phyloP scores from a whole-genome alignment of 2,888 invertebrate genomes.

The Pseudoips prasinana region DNA sequence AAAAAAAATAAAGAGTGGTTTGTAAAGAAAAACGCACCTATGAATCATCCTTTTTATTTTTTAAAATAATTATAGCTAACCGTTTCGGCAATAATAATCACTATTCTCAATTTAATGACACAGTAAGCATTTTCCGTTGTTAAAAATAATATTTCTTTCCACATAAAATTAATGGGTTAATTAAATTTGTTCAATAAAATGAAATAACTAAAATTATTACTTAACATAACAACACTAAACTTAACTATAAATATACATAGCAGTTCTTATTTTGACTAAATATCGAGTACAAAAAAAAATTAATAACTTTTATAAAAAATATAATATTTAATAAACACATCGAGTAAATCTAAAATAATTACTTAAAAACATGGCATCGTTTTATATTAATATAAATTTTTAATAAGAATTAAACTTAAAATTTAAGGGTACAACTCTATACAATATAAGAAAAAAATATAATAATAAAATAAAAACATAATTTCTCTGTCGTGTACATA shows the following conservation, averaged over 20 bases:
- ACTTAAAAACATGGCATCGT: slow-evolving; percentile 77
- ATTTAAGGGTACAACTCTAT: slow-evolving; percentile 40
- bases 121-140: slow-evolving; percentile 80
- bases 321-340: slow-evolving; percentile 77
- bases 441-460: slow-evolving; percentile 32
- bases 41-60: slow-evolving; percentile 82
- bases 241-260: slow-evolving; percentile 65
- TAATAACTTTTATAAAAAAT: slow-evolving; percentile 78
- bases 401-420: slow-evolving; percentile 39
- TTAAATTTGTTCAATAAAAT: slow-evolving; percentile 62
- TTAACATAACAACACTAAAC: slow-evolving; percentile 76
- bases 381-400: slow-evolving; percentile 49
- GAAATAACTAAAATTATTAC: slow-evolving; percentile 55
- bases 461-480: slow-evolving; percentile 40
- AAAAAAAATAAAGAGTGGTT: no score
- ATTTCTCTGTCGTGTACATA: slow-evolving; percentile 43
- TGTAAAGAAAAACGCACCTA: slow-evolving; percentile 54
- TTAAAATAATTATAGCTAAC: slow-evolving; percentile 84
- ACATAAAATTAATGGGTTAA: slow-evolving; percentile 62
- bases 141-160: slow-evolving; percentile 54
- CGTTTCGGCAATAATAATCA: slow-evolving; percentile 80
- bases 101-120: slow-evolving; percentile 78
- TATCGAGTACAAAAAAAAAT: slow-evolving; percentile 71
- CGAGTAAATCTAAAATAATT: slow-evolving; percentile 66
- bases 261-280: slow-evolving; percentile 64